Conservation (phyloP, 2,888 invertebrate species). For the Rhogogaster chlorosoma region DNA sequence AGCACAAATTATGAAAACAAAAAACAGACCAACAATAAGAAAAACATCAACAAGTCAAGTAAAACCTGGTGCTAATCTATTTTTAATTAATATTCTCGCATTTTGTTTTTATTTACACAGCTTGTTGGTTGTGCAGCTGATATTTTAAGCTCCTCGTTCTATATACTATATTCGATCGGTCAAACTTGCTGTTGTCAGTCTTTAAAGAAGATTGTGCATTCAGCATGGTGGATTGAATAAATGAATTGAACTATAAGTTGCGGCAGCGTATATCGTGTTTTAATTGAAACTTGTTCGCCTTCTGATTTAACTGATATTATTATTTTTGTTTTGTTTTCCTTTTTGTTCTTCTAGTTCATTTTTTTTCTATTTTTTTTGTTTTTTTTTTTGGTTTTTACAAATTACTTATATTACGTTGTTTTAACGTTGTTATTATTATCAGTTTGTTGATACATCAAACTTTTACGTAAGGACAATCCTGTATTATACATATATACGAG, state of each 20-base stretch:
- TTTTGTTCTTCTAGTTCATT: too few species aligned
- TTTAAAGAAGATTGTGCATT: conserved; percentile 72
- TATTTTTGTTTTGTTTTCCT: neutral
- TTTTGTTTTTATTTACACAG: neutral
- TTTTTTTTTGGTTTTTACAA: neutral
- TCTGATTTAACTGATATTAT: conserved; percentile 11
- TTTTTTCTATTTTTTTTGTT: neutral
- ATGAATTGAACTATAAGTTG: conserved; percentile 5
- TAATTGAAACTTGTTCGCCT: conserved; percentile 21
- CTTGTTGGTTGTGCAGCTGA: neutral
- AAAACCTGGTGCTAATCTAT: conserved; percentile 56
- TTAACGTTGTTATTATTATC: neutral
- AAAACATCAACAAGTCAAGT: conserved; percentile 33
- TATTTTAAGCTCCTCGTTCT: neutral
- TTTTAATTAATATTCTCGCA: conserved; percentile 54
- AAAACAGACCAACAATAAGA: conserved; percentile 22
- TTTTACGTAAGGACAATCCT: conserved; percentile 55
- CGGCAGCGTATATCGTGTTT: conserved; percentile 26
- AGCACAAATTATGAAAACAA: conserved; percentile 42
- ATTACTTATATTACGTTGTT: conserved; percentile 48
- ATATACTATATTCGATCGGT: neutral
- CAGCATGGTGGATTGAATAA: conserved; percentile 6
- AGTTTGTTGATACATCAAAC: conserved; percentile 5
- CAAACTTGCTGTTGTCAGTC: conserved; percentile 71
- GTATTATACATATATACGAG: conserved; percentile 55